Conservation (phyloP, 2,113 vertebrate species). For the Gallinago undulata region DNA sequence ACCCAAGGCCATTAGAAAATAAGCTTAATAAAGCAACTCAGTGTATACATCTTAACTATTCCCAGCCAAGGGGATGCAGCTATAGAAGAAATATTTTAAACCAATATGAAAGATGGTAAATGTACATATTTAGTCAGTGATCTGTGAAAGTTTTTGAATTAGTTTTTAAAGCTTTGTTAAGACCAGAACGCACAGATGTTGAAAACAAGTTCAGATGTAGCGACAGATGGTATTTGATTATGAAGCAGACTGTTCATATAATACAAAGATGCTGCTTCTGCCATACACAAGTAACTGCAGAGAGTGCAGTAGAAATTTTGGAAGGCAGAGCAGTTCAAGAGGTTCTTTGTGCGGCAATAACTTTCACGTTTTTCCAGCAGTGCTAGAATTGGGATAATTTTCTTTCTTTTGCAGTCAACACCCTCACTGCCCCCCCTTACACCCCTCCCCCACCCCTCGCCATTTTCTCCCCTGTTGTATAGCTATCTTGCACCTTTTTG, state of each 20-base stretch:
- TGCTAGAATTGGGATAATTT: constrained; percentile 74
- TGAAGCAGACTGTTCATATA: constrained; percentile 99
- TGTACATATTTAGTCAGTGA: constrained; percentile 88
- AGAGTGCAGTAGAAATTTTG: constrained; percentile 86
- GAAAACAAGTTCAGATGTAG: constrained; percentile 99
- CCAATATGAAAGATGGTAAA: constrained; percentile 83
- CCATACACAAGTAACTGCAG: constrained; percentile 96
- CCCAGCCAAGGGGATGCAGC: constrained; percentile 71
- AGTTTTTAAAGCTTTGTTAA: constrained; percentile 99
- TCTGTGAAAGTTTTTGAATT: constrained; percentile 95
- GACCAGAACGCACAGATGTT: constrained; percentile 99
- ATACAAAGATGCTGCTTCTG: constrained; percentile 99
- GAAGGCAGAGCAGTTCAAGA: constrained; percentile 83
- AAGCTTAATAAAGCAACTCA: constrained; percentile 81
- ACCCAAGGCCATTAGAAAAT: constrained; percentile 84
- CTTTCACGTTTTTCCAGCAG: constrained; percentile 80
- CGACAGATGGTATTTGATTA: constrained; percentile 99
- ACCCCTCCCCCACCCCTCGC: neutral
- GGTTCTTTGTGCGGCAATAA: constrained; percentile 85
- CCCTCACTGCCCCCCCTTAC: neutral
- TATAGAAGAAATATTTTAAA: constrained; percentile 77
- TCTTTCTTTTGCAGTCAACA: constrained; percentile 54
- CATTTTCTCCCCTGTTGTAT: neutral
- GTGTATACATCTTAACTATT: constrained; percentile 70
- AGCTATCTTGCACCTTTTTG: neutral